Evolutionary conservation across 2,888 invertebrate species (phyloP), one percentile per base, ranked within the genome.

Genomic region (Zaprionus bogoriensis): DNA sequence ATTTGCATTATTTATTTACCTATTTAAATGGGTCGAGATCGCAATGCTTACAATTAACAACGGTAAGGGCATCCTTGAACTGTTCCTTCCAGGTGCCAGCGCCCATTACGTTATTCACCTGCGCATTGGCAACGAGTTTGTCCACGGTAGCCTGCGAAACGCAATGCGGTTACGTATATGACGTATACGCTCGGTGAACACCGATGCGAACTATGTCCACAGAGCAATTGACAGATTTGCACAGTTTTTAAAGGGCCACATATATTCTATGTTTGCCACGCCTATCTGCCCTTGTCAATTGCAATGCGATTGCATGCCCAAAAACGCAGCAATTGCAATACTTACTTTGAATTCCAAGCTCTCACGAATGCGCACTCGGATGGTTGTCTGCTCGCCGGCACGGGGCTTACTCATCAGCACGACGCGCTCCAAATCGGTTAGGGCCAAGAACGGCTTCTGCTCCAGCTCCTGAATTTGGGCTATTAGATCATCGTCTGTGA

Each of bases 1-100:
- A n/a, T n/a, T n/a, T n/a, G n/a, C n/a, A n/a, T n/a, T n/a, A n/a
- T n/a, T n/a, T n/a, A n/a, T n/a, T n/a, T n/a, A n/a, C n/a, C n/a
- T n/a, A n/a, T n/a, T n/a, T n/a, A n/a, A n/a, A n/a, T n/a, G n/a
- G n/a, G n/a, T n/a, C n/a, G n/a, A n/a, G n/a, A n/a, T n/a, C n/a
- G n/a, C n/a, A n/a, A n/a, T n/a, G n/a, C n/a, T n/a, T n/a, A n/a
- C n/a, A n/a, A n/a, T n/a, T n/a, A n/a, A n/a, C n/a, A n/a, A 99
- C 98, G 39, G 98, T 98, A 72, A 99, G 92, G 32, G 99, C 99
- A 91, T 99, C 99, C 87, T 96, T 93, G 90, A 99, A 99, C 92
- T 99, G 99, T 89, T 99, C 99, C 90, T 96, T 97, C 99, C 99
- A 99, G 0, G 98, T 98, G n/a, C 98, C 98, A 14, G 99, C 98